Evolutionary conservation across 2,797 vertebrate species (phyloP).

Genomic region (Sardinella longiceps): DNA sequence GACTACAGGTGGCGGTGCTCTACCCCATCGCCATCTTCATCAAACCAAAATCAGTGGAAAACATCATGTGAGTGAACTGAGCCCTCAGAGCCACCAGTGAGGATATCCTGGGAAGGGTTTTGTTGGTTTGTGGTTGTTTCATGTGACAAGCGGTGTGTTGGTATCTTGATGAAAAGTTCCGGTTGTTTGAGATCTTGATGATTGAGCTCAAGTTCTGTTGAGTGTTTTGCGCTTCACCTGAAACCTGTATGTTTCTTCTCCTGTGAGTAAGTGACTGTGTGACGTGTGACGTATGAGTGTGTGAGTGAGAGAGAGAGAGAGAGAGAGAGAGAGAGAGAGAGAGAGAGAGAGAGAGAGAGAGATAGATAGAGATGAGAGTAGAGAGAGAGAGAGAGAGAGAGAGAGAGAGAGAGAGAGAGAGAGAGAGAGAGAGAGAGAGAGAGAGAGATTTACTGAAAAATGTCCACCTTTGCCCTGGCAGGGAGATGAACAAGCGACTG

Average conservation of each 20-base stretch:
- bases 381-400: no score
- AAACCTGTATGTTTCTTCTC: no score
- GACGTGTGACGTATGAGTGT: background rate
- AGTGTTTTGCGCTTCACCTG: no score
- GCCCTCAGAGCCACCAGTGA: background rate
- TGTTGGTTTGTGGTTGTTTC: background rate
- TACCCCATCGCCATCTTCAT: slow-evolving; percentile 95
- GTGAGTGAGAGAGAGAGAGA: no score
- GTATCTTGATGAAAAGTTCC: background rate
- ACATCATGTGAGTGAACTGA: slow-evolving; percentile 90
- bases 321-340: no score
- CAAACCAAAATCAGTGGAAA: slow-evolving; percentile 95
- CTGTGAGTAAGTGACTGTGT: background rate
- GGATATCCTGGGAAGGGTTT: background rate
- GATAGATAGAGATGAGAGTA: no score
- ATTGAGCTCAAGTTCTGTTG: background rate
- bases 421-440: no score
- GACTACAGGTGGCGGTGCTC: slow-evolving; percentile 91
- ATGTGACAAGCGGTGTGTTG: background rate
- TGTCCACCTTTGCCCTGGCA: slow-evolving; percentile 52
- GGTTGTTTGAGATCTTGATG: no score
- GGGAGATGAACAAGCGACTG: slow-evolving; percentile 98
- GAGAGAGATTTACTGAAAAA: background rate
- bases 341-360: no score
- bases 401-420: no score